Conservation (phyloP, 2,797 vertebrate species). For the Acipenser transmontanus region DNA sequence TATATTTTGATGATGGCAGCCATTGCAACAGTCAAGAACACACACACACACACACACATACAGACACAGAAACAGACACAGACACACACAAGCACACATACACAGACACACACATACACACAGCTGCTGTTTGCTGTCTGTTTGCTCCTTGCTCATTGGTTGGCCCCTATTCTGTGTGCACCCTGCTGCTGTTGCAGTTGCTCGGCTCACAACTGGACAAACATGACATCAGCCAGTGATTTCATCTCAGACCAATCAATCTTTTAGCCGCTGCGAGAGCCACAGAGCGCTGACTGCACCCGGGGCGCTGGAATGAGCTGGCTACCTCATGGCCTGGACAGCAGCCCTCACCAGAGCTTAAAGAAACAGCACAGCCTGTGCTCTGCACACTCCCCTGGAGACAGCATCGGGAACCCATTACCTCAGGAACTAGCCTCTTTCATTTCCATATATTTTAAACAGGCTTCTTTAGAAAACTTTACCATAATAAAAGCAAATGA, state of each 20-base stretch:
- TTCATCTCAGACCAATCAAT: constrained; percentile 4
- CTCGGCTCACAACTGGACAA: background rate
- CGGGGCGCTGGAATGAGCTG: background rate
- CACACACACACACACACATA: constrained; percentile 4
- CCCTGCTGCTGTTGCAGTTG: background rate
- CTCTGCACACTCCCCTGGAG: background rate
- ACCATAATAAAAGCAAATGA: too few species aligned
- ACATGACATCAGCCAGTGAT: background rate
- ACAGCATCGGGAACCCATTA: too few species aligned
- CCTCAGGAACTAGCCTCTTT: too few species aligned
- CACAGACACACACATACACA: constrained; percentile 13
- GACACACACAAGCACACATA: background rate
- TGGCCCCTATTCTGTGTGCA: background rate
- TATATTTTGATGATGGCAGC: background rate
- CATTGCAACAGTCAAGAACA: background rate
- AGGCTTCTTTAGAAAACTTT: too few species aligned
- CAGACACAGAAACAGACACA: constrained; percentile 11
- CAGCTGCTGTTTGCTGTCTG: background rate
- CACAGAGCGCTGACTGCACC: background rate
- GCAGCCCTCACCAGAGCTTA: background rate
- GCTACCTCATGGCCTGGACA: background rate
- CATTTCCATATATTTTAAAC: too few species aligned
- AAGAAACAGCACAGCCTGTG: constrained; percentile 2
- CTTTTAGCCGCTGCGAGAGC: background rate
- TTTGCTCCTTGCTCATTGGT: background rate